A percentile compares a stretch with the other conserved stretches of the same genome.
Conservation (phyloP, 2,113 vertebrate genomes). For the Rhea pennata region DNA sequence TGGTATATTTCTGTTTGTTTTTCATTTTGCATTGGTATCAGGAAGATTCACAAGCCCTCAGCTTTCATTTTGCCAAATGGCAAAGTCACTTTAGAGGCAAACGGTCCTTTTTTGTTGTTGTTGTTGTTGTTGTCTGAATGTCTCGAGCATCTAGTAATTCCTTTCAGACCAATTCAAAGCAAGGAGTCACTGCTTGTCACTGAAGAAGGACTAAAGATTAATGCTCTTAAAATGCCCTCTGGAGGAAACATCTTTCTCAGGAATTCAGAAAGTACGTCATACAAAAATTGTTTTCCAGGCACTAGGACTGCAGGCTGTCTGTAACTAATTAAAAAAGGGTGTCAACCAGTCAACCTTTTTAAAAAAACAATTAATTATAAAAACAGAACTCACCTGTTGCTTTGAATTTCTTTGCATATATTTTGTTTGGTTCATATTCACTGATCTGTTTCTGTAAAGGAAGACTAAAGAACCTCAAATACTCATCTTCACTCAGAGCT, state of each 20-base stretch:
- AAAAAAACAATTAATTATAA: background rate
- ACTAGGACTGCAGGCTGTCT: background rate
- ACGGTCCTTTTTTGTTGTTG: background rate
- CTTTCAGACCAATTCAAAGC: slow-evolving; percentile 23
- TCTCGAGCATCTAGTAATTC: slow-evolving; percentile 36
- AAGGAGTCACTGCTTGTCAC: background rate
- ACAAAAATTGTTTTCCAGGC: slow-evolving; percentile 20
- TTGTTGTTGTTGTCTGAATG: background rate
- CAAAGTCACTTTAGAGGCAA: background rate
- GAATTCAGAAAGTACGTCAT: background rate
- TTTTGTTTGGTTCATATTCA: background rate
- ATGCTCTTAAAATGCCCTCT: background rate
- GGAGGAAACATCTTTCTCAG: slow-evolving; percentile 21
- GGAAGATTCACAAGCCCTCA: background rate
- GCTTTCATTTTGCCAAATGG: background rate
- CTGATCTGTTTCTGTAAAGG: background rate
- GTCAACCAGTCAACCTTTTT: background rate
- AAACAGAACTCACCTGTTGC: background rate
- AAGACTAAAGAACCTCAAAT: background rate
- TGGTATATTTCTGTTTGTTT: slow-evolving; percentile 13
- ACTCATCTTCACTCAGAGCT: background rate
- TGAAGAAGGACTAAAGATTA: background rate
- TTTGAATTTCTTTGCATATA: background rate
- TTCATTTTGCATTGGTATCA: background rate
- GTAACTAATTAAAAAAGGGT: background rate